phyloP scores from a whole-genome alignment of 1,140 invertebrate genomes.

The Drosophila varians region DNA sequence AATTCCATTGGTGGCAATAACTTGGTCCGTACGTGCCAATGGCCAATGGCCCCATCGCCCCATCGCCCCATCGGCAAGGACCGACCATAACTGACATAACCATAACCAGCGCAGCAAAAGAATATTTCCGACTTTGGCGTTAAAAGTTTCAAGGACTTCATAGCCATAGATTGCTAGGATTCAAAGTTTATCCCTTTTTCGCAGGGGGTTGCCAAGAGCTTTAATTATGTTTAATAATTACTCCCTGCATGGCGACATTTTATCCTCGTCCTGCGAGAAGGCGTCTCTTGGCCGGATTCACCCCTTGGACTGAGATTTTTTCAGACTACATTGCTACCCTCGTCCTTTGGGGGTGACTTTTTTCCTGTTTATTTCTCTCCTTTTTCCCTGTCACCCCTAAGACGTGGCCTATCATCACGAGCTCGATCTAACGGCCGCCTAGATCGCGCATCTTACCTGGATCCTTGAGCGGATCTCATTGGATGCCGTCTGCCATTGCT shows the following conservation, averaged over 20 bases:
- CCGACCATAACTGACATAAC: conserved; percentile 33
- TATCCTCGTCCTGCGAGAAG: conserved; percentile 13
- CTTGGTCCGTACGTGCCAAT: conserved; percentile 75
- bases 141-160: neutral
- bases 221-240: conserved; percentile 2
- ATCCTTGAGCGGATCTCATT: conserved; percentile 43
- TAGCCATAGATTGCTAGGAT: too few species aligned
- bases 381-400: conserved; percentile 41
- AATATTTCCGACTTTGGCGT: neutral
- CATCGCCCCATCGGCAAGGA: conserved; percentile 27
- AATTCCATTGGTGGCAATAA: conserved; percentile 83
- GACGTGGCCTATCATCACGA: conserved; percentile 52
- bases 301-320: conserved; percentile 23
- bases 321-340: conserved; percentile 42
- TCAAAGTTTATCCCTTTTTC: neutral
- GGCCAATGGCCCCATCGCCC: conserved; percentile 49
- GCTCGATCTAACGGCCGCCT: conserved; percentile 44
- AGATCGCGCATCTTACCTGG: conserved; percentile 54
- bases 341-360: conserved; percentile 53
- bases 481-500: conserved; percentile 57
- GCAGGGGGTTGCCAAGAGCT: neutral
- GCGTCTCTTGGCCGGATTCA: conserved; percentile 39
- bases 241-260: conserved; percentile 20
- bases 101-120: conserved; percentile 33
- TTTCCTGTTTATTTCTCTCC: neutral